Evolutionary conservation across 2,113 vertebrate genomes (phyloP), one percentile per base, ranked within the genome.

Genomic region (Nothoprocta pentlandii): DNA sequence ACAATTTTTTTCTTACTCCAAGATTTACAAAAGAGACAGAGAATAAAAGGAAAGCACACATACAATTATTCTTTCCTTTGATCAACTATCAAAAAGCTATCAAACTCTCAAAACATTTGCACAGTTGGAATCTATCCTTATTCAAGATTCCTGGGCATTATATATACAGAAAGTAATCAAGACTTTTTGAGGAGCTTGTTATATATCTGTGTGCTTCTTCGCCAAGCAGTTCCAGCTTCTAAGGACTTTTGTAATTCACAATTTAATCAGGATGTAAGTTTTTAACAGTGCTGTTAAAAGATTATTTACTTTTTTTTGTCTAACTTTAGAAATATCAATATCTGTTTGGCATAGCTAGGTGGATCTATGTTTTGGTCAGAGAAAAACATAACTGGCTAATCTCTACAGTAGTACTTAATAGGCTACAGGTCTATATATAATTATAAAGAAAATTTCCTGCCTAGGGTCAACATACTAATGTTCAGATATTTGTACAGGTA

Each of bases 311-410:
- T 88, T 41, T 39, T 39, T 22, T 30, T 74, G 56, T 22, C 59
- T 95, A 92, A 93, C 80, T 90, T 95, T 96, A 88, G 90, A 93
- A 94, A 58, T 90, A 93, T 74, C 2, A 0, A 85, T 92, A 82
- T 88, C 36, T 6, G 59, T 87, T 83, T 92, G 90, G 90, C 85
- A 75, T 64, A 68, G 58, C 21, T 80, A 88, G 54, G 73, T 88
- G 70, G 61, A 93, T 84, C 80, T 95, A 71, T 93, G 94, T 96
- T 96, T 88, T 91, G 61, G 84, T 96, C 68, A 71, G 73, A 88
- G 76, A 90, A 78, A 47, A 56, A 75, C 73, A 80, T 94, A 88
- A 61, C 82, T 80, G 54, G n/a, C 75, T 93, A 96, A 88, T 96
- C 82, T 90, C 76, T 94, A 23, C 73, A 17, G 54, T 54, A 36